phyloP scores from a whole-genome alignment of 2,797 vertebrate genomes.

The Loriculus beryllinus region DNA sequence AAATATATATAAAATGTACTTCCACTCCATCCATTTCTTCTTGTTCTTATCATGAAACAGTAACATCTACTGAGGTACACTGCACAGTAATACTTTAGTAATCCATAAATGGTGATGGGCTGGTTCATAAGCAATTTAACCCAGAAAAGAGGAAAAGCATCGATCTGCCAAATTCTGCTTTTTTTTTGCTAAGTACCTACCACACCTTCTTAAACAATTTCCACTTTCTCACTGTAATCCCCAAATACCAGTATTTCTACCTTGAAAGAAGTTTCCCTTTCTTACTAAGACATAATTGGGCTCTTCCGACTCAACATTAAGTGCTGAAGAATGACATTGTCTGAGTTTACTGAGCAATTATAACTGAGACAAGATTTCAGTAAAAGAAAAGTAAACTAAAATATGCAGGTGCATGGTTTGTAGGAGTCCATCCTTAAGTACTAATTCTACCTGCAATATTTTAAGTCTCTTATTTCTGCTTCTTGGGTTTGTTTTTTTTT shows the following conservation, averaged over 20 bases:
- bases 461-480: neutral
- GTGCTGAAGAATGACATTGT: neutral
- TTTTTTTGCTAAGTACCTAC: neutral
- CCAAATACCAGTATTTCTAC: neutral
- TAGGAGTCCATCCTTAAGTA: neutral
- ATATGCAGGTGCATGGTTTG: neutral
- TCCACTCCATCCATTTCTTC: neutral
- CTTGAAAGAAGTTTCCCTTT: neutral
- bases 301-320: neutral
- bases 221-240: neutral
- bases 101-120: neutral
- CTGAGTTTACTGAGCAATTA: neutral
- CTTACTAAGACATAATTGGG: neutral
- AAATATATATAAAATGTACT: neutral
- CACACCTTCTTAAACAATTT: neutral
- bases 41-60: neutral
- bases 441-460: neutral
- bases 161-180: neutral
- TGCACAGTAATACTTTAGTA: neutral
- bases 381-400: neutral
- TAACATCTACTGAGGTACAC: neutral
- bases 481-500: rapidly evolving
- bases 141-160: neutral
- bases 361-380: neutral
- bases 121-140: neutral